Evolutionary conservation across 2,888 invertebrate genomes (phyloP).

Genomic region (Meteorus cinctellus): DNA sequence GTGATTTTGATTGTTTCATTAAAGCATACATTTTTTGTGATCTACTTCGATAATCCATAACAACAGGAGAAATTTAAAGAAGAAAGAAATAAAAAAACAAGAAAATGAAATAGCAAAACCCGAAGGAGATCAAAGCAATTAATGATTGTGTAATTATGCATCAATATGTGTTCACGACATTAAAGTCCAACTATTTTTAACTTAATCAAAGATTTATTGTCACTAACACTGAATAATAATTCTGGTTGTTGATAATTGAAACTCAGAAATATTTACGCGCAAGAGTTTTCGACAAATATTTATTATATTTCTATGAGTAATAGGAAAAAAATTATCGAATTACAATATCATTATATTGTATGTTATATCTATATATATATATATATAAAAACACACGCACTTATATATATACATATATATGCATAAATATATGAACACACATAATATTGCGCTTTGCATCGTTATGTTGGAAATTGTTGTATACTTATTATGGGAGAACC

Average conservation of each 20-base stretch:
- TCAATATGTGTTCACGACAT: not conserved
- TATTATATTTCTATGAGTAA: slow-evolving; percentile 49
- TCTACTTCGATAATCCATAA: not conserved
- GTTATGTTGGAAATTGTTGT: slow-evolving; percentile 72
- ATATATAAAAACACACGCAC: slow-evolving; percentile 52
- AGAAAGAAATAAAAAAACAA: not conserved
- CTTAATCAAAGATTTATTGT: slow-evolving; percentile 61
- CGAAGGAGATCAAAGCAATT: not conserved
- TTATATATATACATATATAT: slow-evolving; percentile 65
- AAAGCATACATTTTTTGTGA: not conserved
- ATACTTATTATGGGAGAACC: slow-evolving; percentile 55
- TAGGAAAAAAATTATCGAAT: slow-evolving; percentile 48
- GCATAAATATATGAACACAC: slow-evolving; percentile 51
- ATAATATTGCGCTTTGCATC: slow-evolving; percentile 69
- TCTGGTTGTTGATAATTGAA: slow-evolving; percentile 56
- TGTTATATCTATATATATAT: slow-evolving; percentile 66
- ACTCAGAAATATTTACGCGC: slow-evolving; percentile 56
- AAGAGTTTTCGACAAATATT: slow-evolving; percentile 57
- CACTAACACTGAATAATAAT: slow-evolving; percentile 56
- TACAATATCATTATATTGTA: slow-evolving; percentile 67
- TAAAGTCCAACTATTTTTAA: slow-evolving; percentile 34
- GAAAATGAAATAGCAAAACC: not conserved
- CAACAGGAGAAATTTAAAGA: not conserved
- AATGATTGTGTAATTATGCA: not conserved
- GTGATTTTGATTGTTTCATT: not conserved